Evolutionary conservation across 2,797 vertebrate genomes (phyloP).

Genomic region (Cyclura pinguis): DNA sequence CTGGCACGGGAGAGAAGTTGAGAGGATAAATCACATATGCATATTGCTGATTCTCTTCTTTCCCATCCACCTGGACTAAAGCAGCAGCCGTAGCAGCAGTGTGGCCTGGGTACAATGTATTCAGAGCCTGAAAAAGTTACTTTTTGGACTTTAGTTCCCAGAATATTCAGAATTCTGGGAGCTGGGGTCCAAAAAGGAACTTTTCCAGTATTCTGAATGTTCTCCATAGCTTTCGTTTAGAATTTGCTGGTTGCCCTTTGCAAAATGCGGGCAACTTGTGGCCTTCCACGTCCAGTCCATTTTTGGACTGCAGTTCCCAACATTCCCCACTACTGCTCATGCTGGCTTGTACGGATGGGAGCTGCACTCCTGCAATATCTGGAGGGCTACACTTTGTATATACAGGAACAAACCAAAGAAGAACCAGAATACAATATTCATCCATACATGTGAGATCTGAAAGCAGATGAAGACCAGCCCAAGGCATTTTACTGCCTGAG

Average conservation of each 20-base stretch:
- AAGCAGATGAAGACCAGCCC: neutral
- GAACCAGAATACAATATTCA: neutral
- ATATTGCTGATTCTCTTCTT: too few species aligned
- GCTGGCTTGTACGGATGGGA: too few species aligned
- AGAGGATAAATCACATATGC: neutral
- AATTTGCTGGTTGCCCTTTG: neutral
- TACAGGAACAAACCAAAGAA: neutral
- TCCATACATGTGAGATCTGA: neutral
- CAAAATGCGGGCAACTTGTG: too few species aligned
- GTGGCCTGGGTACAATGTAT: neutral
- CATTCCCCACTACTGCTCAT: too few species aligned
- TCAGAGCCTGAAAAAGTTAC: too few species aligned
- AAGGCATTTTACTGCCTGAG: neutral
- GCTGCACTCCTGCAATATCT: too few species aligned
- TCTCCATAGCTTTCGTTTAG: neutral
- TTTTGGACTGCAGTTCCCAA: too few species aligned
- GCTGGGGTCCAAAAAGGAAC: neutral
- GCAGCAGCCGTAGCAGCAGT: neutral
- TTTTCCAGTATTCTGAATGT: neutral
- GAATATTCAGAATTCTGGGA: neutral
- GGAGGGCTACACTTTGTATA: too few species aligned
- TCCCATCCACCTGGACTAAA: neutral
- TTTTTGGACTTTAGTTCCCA: too few species aligned
- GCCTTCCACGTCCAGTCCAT: too few species aligned
- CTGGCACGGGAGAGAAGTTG: slow-evolving; percentile 64